A percentile compares a stretch with the other conserved stretches of the same genome.
phyloP scores from a whole-genome alignment of 2,797 vertebrate genomes.

The Pantherophis vulpinus region DNA sequence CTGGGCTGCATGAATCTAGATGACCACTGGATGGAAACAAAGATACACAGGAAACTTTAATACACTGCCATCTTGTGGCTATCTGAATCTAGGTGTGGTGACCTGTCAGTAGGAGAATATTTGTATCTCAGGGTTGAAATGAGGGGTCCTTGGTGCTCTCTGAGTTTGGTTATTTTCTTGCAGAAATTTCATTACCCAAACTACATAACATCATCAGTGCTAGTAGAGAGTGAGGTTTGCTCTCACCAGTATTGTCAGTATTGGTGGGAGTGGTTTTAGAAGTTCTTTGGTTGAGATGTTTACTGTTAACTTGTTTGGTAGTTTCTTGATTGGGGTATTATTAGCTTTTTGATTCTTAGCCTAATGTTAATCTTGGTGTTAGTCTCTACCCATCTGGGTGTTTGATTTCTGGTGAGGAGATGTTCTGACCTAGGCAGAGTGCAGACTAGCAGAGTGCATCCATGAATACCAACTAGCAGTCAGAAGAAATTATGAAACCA shows the following conservation, averaged over 20 bases:
- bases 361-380: neutral
- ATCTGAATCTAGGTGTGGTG: neutral
- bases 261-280: neutral
- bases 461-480: neutral
- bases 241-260: neutral
- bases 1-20: neutral
- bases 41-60: neutral
- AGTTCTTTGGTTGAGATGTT: neutral
- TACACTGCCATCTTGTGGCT: neutral
- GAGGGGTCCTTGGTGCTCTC: neutral
- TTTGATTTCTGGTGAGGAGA: neutral
- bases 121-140: neutral
- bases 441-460: neutral
- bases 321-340: neutral
- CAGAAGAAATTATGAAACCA: neutral
- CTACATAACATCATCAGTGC: neutral
- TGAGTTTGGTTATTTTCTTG: neutral
- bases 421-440: neutral
- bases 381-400: neutral
- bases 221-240: neutral
- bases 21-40: neutral
- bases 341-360: neutral
- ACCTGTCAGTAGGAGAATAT: neutral
- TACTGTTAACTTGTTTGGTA: neutral
- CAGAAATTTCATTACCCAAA: neutral